Percentiles rank a stretch among this genome's conserved stretches.
Conservation (phyloP, 2,113 vertebrate species). For the Rostratula benghalensis region DNA sequence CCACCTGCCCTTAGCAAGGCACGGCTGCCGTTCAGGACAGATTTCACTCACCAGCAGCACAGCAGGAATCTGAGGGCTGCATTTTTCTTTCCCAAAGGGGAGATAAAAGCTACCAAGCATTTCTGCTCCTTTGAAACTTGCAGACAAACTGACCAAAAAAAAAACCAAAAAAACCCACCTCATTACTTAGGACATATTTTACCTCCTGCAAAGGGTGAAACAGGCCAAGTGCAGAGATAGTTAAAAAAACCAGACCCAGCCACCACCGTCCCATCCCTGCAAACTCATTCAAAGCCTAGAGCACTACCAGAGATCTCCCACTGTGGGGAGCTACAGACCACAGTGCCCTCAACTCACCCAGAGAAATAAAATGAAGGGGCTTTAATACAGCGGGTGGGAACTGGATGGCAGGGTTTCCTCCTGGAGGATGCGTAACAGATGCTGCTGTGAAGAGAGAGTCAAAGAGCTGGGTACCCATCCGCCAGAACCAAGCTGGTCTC, state of each 20-base stretch:
- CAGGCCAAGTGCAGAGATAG: background rate
- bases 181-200: constrained; percentile 45
- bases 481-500: background rate
- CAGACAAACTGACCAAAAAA: background rate
- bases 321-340: constrained; percentile 73
- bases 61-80: background rate
- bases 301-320: constrained; percentile 56
- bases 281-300: background rate
- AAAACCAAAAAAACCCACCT: background rate
- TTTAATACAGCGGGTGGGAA: background rate
- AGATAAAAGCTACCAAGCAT: constrained; percentile 5
- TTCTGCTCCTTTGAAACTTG: constrained; percentile 10
- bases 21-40: background rate
- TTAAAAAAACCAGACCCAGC: background rate
- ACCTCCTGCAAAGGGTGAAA: constrained; percentile 56
- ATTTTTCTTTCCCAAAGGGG: background rate
- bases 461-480: background rate
- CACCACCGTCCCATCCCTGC: background rate
- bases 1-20: background rate
- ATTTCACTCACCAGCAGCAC: background rate
- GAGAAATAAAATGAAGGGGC: background rate
- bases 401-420: background rate
- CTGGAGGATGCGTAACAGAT: background rate
- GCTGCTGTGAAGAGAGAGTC: background rate
- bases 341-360: background rate